These are phyloP conservation scores for Oxycera nigricornis DNA, from an alignment of 2,888 invertebrate species.

Conservation along the genomic window DNA sequence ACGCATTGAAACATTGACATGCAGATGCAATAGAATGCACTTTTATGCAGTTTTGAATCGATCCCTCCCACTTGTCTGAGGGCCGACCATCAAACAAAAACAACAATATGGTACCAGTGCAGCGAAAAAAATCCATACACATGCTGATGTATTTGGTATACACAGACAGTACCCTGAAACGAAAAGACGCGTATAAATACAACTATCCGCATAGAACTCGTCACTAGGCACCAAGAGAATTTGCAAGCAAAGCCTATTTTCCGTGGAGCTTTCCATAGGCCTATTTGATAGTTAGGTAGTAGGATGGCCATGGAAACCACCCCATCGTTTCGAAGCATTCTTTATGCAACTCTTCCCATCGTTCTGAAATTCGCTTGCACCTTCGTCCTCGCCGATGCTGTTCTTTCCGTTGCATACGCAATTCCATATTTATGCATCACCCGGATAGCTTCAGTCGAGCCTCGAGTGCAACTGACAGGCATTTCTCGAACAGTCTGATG, in stretches of 20 bases:
- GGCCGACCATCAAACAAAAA: conserved; percentile 29
- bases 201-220: conserved; percentile 19
- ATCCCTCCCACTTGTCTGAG: background rate
- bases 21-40: conserved; percentile 28
- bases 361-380: background rate
- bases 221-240: conserved; percentile 23
- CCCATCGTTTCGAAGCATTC: background rate
- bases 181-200: conserved; percentile 7
- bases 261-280: conserved; percentile 33
- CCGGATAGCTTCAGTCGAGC: conserved; percentile 17
- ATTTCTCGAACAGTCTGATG: conserved; percentile 33
- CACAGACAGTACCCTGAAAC: conserved; percentile 11
- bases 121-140: conserved; percentile 18
- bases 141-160: conserved; percentile 4
- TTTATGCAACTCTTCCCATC: conserved; percentile 26
- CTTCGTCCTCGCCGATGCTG: background rate
- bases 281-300: conserved; percentile 42
- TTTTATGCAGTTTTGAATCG: conserved; percentile 31
- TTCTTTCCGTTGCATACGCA: conserved; percentile 39
- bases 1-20: conserved; percentile 32
- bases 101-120: conserved; percentile 27
- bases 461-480: conserved; percentile 40
- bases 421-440: conserved; percentile 27
- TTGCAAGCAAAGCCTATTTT: conserved; percentile 19
- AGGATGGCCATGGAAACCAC: conserved; percentile 30